Percentiles rank a stretch among this genome's conserved stretches.
Evolutionary conservation across 2,888 invertebrate genomes (phyloP).

Genomic region (Drosophila hawaiiensis): DNA sequence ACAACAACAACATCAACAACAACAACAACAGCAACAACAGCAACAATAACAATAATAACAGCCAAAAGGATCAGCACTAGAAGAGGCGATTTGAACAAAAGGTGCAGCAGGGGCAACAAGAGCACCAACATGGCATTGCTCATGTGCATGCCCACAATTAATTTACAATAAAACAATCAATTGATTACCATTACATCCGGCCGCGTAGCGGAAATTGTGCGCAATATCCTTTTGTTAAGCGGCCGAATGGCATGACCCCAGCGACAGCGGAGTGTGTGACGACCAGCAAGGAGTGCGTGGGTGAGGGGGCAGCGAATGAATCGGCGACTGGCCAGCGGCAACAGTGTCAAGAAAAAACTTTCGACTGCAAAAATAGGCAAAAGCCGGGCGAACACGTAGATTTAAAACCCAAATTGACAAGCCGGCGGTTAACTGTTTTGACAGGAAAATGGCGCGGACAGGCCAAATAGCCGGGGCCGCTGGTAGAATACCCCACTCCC

Average conservation of each 20-base stretch:
- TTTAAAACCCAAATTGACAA: slow-evolving; percentile 53
- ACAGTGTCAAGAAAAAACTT: slow-evolving; percentile 46
- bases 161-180: slow-evolving; percentile 83
- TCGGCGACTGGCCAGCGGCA: slow-evolving; percentile 2
- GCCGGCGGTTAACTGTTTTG: slow-evolving; percentile 57
- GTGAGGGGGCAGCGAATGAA: not conserved
- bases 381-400: slow-evolving; percentile 33
- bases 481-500: not conserved
- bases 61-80: not conserved
- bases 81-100: slow-evolving; percentile 1
- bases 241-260: slow-evolving; percentile 8
- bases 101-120: not conserved
- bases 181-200: slow-evolving; percentile 81
- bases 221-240: slow-evolving; percentile 74
- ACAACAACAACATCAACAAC: slow-evolving; percentile 19
- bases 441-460: slow-evolving; percentile 34
- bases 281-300: too few species aligned
- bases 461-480: not conserved
- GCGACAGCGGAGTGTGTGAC: not conserved
- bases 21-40: not conserved
- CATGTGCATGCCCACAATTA: slow-evolving; percentile 81
- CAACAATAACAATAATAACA: slow-evolving; percentile 4
- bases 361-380: slow-evolving; percentile 29
- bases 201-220: slow-evolving; percentile 77
- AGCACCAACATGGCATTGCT: slow-evolving; percentile 39